Percentiles rank a stretch among this genome's conserved stretches.
Conservation (phyloP, 2,113 vertebrate species). For the Sinocyclocheilus rhinocerous region DNA sequence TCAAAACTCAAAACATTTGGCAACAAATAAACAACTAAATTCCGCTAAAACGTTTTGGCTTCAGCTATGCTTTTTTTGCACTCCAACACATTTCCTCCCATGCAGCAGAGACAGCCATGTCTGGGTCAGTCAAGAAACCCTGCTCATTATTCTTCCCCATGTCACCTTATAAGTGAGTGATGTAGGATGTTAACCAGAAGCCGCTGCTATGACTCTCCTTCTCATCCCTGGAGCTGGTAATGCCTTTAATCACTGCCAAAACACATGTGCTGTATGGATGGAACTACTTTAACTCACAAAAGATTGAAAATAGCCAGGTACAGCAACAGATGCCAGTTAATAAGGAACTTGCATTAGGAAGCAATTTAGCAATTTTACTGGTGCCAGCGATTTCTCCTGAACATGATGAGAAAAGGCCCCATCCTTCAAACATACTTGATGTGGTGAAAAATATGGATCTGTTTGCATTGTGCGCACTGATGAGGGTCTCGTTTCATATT, state of each 20-base stretch:
- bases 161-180: constrained; percentile 34
- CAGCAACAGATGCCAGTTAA: not conserved
- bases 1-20: not conserved
- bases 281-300: not conserved
- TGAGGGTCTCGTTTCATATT: not conserved
- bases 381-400: not conserved
- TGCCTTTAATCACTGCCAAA: not conserved
- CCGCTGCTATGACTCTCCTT: not conserved
- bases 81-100: not conserved
- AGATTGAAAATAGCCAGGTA: not conserved
- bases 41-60: not conserved
- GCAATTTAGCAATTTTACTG: not conserved
- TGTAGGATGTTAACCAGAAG: constrained; percentile 48
- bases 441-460: not conserved
- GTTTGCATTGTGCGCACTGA: not conserved
- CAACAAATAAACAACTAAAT: not conserved
- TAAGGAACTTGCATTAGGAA: not conserved
- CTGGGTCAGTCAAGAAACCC: not conserved
- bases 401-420: not conserved
- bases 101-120: not conserved
- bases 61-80: not conserved
- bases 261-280: not conserved
- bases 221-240: not conserved
- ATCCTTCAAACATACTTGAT: too few species aligned
- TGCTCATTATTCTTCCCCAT: constrained; percentile 46